A percentile compares a stretch with the other conserved stretches of the same genome.
These are phyloP conservation scores for Chaetura pelagica DNA, from an alignment of 2,113 vertebrate species.

Conservation along the genomic window DNA sequence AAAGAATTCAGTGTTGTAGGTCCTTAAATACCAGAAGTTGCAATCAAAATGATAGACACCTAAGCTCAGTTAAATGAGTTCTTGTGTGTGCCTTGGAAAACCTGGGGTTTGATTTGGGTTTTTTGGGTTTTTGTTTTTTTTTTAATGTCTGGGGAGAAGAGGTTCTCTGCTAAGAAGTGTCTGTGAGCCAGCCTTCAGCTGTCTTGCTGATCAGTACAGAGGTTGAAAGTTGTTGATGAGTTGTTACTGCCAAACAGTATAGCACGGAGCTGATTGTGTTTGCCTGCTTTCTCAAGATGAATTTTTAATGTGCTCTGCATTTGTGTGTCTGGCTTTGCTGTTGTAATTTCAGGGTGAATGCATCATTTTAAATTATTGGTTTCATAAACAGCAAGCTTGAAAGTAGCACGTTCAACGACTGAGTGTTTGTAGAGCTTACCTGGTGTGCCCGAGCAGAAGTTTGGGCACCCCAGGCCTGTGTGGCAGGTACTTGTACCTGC, in stretches of 20 bases:
- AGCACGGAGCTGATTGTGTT: background rate
- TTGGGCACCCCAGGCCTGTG: background rate
- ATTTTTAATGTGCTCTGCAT: slow-evolving; percentile 9
- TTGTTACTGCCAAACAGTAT: background rate
- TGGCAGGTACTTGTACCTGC: background rate
- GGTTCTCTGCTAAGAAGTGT: background rate
- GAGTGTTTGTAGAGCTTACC: background rate
- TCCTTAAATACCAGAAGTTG: background rate
- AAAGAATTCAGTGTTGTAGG: background rate
- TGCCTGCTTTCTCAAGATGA: background rate
- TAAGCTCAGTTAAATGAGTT: background rate
- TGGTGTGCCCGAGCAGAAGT: background rate
- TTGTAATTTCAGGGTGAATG: background rate
- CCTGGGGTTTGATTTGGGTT: too few relatives aligned
- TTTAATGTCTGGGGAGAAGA: background rate
- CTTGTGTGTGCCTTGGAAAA: background rate
- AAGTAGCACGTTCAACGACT: background rate
- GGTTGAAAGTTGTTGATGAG: background rate
- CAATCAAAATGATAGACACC: background rate
- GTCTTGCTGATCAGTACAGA: background rate
- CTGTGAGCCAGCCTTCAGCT: background rate
- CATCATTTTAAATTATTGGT: background rate
- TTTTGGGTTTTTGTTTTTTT: background rate
- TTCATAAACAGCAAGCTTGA: background rate
- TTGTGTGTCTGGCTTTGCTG: background rate